Conservation (phyloP, 2,888 invertebrate species). For the Tetragonisca angustula region DNA sequence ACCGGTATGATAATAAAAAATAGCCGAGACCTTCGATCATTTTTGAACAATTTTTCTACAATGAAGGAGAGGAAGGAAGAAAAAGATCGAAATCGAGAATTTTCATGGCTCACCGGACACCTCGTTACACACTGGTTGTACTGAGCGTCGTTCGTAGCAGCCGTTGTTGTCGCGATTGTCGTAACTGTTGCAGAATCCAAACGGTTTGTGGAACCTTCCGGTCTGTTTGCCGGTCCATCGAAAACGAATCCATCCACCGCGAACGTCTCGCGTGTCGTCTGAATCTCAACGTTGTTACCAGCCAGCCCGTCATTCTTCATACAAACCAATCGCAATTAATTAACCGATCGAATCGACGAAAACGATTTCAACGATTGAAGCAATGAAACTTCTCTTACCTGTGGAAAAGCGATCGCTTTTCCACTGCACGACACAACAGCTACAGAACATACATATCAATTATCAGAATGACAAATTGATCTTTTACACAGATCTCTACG, state of each 20-base stretch:
- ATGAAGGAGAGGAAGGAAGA: neutral
- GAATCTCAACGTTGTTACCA: neutral
- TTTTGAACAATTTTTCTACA: neutral
- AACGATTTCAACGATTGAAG: neutral
- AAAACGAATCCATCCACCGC: constrained; percentile 71
- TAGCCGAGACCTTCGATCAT: neutral
- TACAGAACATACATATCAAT: neutral
- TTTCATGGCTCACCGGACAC: constrained; percentile 61
- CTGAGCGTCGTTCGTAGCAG: neutral
- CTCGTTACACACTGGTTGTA: constrained; percentile 31
- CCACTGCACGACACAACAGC: constrained; percentile 13
- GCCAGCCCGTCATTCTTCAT: neutral
- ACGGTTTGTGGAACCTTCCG: neutral
- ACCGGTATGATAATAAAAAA: constrained; percentile 14
- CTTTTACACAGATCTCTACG: neutral
- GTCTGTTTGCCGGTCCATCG: constrained; percentile 65
- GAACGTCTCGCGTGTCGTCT: neutral
- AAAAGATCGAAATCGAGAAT: neutral
- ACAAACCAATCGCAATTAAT: neutral
- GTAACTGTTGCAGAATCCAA: neutral
- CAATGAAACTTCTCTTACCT: constrained; percentile 41
- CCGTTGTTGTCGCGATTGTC: neutral
- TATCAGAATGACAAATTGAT: neutral
- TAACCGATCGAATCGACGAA: too few species aligned
- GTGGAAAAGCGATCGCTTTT: constrained; percentile 39